Conservation (phyloP, 2,113 vertebrate species). For the Ochotona curzoniae region DNA sequence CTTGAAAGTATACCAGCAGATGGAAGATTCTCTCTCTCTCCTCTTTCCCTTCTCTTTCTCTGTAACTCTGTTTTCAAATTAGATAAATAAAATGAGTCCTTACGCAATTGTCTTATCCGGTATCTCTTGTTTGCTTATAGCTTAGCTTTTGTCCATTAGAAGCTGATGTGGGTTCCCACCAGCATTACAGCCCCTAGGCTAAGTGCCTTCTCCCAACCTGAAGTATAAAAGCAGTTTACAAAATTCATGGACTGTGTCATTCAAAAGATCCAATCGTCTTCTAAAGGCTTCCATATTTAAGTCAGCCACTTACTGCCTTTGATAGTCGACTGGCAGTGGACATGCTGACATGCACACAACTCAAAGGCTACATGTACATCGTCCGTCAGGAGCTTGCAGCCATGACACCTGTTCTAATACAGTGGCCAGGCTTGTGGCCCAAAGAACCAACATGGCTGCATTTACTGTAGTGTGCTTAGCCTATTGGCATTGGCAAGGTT, state of each 20-base stretch:
- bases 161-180: too few species aligned
- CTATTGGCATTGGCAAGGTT: neutral
- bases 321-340: neutral
- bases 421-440: neutral
- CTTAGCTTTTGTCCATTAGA: too few species aligned
- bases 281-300: neutral
- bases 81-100: too few species aligned
- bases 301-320: neutral
- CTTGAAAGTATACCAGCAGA: too few species aligned
- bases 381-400: neutral
- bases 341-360: neutral
- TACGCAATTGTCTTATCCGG: too few species aligned
- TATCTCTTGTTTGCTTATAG: too few species aligned
- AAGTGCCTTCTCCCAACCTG: neutral
- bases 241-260: neutral
- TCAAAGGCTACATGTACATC: neutral
- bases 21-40: too few species aligned
- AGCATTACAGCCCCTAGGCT: too few species aligned
- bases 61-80: too few species aligned
- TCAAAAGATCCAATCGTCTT: neutral
- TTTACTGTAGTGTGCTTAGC: neutral
- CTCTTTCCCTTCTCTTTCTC: too few species aligned
- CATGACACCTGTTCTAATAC: neutral
- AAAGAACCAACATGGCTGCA: neutral
- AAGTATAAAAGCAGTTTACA: constrained; percentile 23